Evolutionary conservation across 2,888 invertebrate genomes (phyloP), one percentile per base, ranked within the genome.

Genomic region (Muschampia plurimacula): DNA sequence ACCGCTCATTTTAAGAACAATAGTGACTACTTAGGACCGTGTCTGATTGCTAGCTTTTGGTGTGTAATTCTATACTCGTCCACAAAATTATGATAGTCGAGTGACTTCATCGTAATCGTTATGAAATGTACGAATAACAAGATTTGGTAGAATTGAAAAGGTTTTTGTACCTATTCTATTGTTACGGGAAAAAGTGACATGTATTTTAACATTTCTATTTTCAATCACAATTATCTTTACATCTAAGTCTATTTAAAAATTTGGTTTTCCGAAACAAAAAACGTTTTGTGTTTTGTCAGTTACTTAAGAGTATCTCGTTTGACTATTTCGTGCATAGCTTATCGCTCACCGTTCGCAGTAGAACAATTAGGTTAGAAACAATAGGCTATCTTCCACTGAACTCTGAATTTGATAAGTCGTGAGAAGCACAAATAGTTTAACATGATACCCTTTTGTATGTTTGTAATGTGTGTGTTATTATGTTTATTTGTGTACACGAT

Each of bases 331-430:
- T 28, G 10, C 15, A 59, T 62, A 41, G 68, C 60, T 60, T 36
- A 60, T 44, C 63, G 69, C 41, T 39, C 41, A 55, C 1, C 28
- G 46, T 28, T 46, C 64, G 46, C 36, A 3, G 22, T 71, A 36
- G 10, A 65, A 49, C 65, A 66, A 62, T 22, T 62, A 3, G n/a
- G 22, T 74, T 74, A 83, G 84, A 59, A 89, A 92, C 92, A 91
- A 92, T 89, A 83, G 78, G 83, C 79, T 84, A 88, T 92, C 80
- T 89, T 90, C 86, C 81, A 84, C 77, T 84, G 89, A 91, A 91
- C 87, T 86, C 84, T 80, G 88, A 89, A 92, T 89, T 83, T 84
- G 91, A 92, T 91, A 89, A 85, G 86, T 85, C 89, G 91, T 92
- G 92, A 83, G 91, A 92, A 89, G 81, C 79, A 82, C 85, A 87